phyloP scores from a whole-genome alignment of 2,797 vertebrate species.

The Adrianichthys oophorus region DNA sequence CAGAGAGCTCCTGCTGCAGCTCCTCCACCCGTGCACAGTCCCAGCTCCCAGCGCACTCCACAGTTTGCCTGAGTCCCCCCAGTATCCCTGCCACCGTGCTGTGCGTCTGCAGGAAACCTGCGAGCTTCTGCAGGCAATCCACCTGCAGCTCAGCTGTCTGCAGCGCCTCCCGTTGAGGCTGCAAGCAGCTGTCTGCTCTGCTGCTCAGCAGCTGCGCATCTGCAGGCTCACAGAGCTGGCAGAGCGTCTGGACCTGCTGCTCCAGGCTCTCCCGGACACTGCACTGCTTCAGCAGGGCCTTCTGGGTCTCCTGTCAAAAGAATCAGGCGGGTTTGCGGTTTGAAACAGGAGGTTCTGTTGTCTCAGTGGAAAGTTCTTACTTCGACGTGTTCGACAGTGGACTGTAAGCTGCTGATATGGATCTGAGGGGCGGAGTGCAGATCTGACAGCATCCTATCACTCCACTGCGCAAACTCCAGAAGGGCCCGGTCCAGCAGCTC shows the following conservation, averaged over 20 bases:
- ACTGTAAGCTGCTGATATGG: constrained; percentile 78
- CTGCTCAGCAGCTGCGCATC: constrained; percentile 81
- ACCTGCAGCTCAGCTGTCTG: constrained; percentile 81
- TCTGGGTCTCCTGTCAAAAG: constrained; percentile 77
- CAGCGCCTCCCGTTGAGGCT: constrained; percentile 85
- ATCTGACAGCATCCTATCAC: constrained; percentile 85
- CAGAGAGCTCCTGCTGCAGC: constrained; percentile 82
- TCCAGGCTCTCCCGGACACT: constrained; percentile 77
- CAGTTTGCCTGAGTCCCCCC: constrained; percentile 80
- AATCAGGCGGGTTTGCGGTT: background rate
- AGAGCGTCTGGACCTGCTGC: constrained; percentile 77
- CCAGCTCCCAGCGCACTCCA: constrained; percentile 88
- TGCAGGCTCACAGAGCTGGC: constrained; percentile 78
- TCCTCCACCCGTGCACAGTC: constrained; percentile 85
- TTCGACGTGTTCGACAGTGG: constrained; percentile 80
- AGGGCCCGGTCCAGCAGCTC: constrained; percentile 86
- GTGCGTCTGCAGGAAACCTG: constrained; percentile 81
- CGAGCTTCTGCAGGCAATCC: constrained; percentile 82
- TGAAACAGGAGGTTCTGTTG: too few relatives aligned
- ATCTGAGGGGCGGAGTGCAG: constrained; percentile 85
- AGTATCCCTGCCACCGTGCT: constrained; percentile 70
- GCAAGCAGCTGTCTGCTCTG: constrained; percentile 84
- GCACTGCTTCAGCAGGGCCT: constrained; percentile 78
- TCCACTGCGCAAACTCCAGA: constrained; percentile 90
- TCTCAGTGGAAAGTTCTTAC: constrained; percentile 61